phyloP scores from a whole-genome alignment of 2,797 vertebrate species.

The Rhyacichthys aspro region DNA sequence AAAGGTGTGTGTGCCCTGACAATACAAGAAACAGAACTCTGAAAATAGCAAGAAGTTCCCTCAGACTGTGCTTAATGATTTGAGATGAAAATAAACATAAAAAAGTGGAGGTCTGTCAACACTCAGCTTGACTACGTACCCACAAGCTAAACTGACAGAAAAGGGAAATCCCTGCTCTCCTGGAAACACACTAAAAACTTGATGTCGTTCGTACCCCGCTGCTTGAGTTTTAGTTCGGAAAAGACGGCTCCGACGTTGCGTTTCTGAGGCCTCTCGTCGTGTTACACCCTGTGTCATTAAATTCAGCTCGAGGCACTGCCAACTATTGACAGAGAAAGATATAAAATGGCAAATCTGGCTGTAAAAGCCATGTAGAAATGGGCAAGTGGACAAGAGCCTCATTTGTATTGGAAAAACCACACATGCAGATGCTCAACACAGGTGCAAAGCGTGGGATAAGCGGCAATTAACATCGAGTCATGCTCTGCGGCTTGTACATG shows the following conservation, averaged over 20 bases:
- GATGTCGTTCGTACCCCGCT: constrained; percentile 5
- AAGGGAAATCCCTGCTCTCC: constrained; percentile 22
- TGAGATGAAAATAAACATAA: constrained; percentile 44
- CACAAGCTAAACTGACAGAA: constrained; percentile 38
- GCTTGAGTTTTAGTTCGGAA: constrained; percentile 23
- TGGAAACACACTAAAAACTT: constrained; percentile 16
- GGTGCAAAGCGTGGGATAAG: neutral
- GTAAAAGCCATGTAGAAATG: constrained; percentile 19
- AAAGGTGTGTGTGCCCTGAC: too few species aligned
- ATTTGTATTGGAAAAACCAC: neutral
- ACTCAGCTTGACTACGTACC: constrained; percentile 40
- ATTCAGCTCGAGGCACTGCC: constrained; percentile 40
- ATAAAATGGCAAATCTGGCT: constrained; percentile 22
- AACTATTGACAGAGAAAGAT: constrained; percentile 29
- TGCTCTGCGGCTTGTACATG: too few species aligned
- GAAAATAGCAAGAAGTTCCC: constrained; percentile 3
- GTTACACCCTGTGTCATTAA: constrained; percentile 31
- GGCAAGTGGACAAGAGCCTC: constrained; percentile 1
- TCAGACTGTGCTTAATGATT: constrained; percentile 18
- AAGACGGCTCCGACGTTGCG: constrained; percentile 9
- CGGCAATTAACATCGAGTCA: too few species aligned
- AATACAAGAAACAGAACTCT: too few species aligned
- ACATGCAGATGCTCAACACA: neutral
- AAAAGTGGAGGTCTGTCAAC: constrained; percentile 36
- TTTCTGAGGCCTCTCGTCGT: constrained; percentile 16